Evolutionary conservation across 2,888 invertebrate genomes (phyloP), one percentile per base, ranked within the genome.

Genomic region (Cyclophora punctaria): DNA sequence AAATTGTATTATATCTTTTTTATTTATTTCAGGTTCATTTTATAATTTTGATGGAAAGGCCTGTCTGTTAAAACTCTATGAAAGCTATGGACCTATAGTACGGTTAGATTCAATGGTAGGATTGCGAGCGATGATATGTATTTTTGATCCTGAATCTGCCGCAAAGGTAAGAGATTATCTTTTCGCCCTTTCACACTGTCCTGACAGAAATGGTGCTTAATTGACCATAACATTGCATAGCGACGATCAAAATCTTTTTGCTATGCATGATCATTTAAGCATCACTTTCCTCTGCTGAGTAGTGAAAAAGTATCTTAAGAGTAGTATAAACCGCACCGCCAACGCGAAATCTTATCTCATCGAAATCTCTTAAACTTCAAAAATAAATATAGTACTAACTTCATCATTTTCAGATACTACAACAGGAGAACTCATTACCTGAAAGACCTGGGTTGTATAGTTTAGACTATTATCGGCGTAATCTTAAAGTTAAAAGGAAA

Each of bases 401-500:
- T 20, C 20, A 20, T 20, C 20, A 20, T 20, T 47, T 59, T 48
- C 51, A 81, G 81, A 52, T 82, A 33, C 61, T 79, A n/a, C 67
- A 80, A 7, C 67, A 69, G 46, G 81, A 82, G 59, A 76, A 80
- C 51, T 59, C 58, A 54, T 45, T 69, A 52, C 81, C 81, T 2
- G 46, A 65, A 5, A 68, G 82, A 2, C 67, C 71, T 2, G 80
- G 80, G 6, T 75, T 82, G 34, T 46, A 60, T 20, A 69, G 75
- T 2, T 57, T 81, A 4, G 66, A 68, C 35, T 67, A 80, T 55
- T 81, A 73, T 48, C 69, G 80, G 51, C 65, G 69, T 40, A 50
- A 51, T 3, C 20, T 20, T 20, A 20, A 20, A 20, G 20, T 2
- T 20, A 20, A 20, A 20, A 20, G 34, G 7, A 34, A 46, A 5